phyloP scores from a whole-genome alignment of 2,797 vertebrate genomes.

The Hippoglossus hippoglossus region DNA sequence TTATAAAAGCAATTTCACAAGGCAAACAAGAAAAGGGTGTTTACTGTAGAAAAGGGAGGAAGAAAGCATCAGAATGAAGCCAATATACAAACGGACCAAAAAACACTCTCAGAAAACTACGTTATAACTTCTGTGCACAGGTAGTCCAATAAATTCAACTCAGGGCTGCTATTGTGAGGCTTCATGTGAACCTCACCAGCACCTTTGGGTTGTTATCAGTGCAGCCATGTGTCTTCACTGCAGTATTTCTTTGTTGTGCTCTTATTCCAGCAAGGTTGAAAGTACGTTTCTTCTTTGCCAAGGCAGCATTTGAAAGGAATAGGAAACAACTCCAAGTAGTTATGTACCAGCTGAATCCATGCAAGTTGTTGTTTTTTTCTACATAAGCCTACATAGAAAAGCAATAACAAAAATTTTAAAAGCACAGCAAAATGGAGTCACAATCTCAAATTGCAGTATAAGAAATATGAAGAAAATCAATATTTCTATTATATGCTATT shows the following conservation, averaged over 20 bases:
- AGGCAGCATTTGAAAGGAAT: conserved; percentile 1
- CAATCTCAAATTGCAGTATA: not conserved
- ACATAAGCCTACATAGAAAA: not conserved
- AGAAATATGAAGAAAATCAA: not conserved
- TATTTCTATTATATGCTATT: not conserved
- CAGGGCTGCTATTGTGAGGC: conserved; percentile 32
- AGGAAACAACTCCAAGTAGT: conserved; percentile 1
- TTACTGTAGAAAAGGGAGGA: conserved; percentile 13
- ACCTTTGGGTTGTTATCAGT: conserved; percentile 57
- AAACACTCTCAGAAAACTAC: conserved; percentile 3
- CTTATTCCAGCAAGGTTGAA: not conserved
- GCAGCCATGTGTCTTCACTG: conserved; percentile 41
- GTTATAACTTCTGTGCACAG: conserved; percentile 32
- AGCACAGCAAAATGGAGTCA: not conserved
- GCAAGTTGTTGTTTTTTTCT: not conserved
- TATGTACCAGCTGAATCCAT: conserved; percentile 1
- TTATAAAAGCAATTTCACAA: conserved; percentile 39
- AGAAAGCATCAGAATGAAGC: conserved; percentile 22
- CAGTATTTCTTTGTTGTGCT: conserved; percentile 32
- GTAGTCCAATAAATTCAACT: conserved; percentile 45
- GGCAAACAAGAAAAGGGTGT: conserved; percentile 39
- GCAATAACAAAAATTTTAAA: not conserved
- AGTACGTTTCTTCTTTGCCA: conserved; percentile 1
- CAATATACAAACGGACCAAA: conserved; percentile 13
- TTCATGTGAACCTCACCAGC: conserved; percentile 37